Conservation (phyloP, 2,888 invertebrate genomes). For the Shargacucullia verbasci region DNA sequence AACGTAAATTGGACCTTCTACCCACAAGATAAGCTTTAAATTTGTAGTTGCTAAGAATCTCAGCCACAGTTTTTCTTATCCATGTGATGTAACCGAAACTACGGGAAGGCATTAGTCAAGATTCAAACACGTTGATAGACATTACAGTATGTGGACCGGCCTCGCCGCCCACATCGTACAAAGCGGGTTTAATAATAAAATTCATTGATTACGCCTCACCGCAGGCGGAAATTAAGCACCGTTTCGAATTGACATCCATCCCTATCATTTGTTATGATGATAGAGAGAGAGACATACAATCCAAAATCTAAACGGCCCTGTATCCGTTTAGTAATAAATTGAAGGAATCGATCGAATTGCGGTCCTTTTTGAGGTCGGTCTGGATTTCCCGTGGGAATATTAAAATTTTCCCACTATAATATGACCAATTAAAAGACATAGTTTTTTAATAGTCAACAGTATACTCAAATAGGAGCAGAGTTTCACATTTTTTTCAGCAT, state of each 20-base stretch:
- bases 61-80: slow-evolving; percentile 25
- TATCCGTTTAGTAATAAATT: slow-evolving; percentile 40
- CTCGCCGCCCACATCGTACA: slow-evolving; percentile 53
- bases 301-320: slow-evolving; percentile 50
- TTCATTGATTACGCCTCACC: slow-evolving; percentile 57
- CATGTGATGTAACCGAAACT: slow-evolving; percentile 33
- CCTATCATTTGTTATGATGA: slow-evolving; percentile 57
- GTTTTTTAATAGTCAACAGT: background rate
- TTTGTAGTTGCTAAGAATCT: background rate
- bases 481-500: background rate
- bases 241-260: slow-evolving; percentile 55
- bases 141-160: slow-evolving; percentile 35
- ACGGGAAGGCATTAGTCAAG: slow-evolving; percentile 48
- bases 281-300: slow-evolving; percentile 56
- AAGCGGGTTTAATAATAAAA: slow-evolving; percentile 52
- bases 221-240: slow-evolving; percentile 58
- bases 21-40: background rate
- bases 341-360: slow-evolving; percentile 34
- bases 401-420: slow-evolving; percentile 7
- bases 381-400: slow-evolving; percentile 47
- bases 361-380: slow-evolving; percentile 37
- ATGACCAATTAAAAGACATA: background rate
- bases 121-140: slow-evolving; percentile 39
- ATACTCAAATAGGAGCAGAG: no score
- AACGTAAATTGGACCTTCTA: slow-evolving; percentile 17